Conservation (phyloP, 2,888 invertebrate species). For the Lysandra bellargus region DNA sequence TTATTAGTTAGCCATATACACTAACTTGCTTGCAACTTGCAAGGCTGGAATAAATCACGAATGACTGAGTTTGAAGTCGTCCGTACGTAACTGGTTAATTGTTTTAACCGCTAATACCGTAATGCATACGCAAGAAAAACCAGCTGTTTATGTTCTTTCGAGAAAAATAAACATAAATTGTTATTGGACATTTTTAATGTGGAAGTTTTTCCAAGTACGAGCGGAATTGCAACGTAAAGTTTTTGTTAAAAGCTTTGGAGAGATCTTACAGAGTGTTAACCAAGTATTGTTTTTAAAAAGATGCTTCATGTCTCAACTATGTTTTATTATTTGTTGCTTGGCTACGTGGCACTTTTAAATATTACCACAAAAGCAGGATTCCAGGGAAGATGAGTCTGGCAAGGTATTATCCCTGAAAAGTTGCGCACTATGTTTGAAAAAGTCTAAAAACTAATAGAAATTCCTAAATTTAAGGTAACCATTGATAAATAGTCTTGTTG, state of each 20-base stretch:
- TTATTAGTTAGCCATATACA: not conserved
- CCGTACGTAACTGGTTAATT: conserved; percentile 10
- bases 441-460: too few species aligned
- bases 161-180: not conserved
- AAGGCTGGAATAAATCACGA: conserved; percentile 3
- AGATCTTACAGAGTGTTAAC: not conserved
- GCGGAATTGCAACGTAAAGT: not conserved
- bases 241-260: not conserved
- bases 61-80: not conserved
- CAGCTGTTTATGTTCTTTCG: not conserved
- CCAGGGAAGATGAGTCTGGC: too few species aligned
- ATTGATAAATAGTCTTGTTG: too few species aligned
- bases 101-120: conserved; percentile 8
- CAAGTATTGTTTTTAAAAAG: too few species aligned
- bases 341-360: too few species aligned
- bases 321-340: too few species aligned
- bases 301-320: too few species aligned
- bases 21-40: conserved; percentile 13
- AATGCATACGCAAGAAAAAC: conserved; percentile 8
- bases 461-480: too few species aligned
- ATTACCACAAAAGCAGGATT: too few species aligned
- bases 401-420: too few species aligned
- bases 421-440: too few species aligned
- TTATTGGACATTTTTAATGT: not conserved
- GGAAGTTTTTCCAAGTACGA: not conserved